Evolutionary conservation across 2,113 vertebrate genomes (phyloP).

Genomic region (Eidolon helvum): DNA sequence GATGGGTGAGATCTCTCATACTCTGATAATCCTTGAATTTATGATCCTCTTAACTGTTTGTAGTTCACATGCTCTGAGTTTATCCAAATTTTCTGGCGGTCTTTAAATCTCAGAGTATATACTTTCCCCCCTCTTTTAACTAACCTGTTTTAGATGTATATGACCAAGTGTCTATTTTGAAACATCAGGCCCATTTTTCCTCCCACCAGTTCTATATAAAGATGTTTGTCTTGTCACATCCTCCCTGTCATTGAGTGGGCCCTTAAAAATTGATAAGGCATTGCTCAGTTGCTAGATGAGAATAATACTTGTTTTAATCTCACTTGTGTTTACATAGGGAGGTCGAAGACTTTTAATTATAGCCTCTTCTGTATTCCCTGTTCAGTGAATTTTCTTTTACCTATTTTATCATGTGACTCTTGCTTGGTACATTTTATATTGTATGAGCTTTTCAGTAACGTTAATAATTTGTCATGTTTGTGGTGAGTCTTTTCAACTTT

Average conservation of each 20-base stretch:
- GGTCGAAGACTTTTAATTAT: not conserved
- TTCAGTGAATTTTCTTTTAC: not conserved
- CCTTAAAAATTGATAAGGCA: not conserved
- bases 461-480: not conserved
- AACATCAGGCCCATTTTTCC: not conserved
- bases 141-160: not conserved
- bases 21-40: not conserved
- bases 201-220: not conserved
- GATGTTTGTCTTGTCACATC: not conserved
- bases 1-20: not conserved
- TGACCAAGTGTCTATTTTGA: not conserved
- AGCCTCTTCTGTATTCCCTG: not conserved
- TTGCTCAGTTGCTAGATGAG: not conserved
- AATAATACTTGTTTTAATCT: not conserved
- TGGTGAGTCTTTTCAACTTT: not conserved
- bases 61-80: not conserved
- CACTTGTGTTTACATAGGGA: not conserved
- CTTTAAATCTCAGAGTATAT: not conserved
- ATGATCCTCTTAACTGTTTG: not conserved
- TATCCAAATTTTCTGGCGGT: not conserved
- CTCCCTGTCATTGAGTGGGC: fast-evolving
- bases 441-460: not conserved
- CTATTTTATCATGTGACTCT: not conserved
- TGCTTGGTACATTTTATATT: not conserved
- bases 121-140: not conserved